Evolutionary conservation across 1,140 invertebrate species (phyloP).

Genomic region (Pachyrhynchus sulphureomaculatus): DNA sequence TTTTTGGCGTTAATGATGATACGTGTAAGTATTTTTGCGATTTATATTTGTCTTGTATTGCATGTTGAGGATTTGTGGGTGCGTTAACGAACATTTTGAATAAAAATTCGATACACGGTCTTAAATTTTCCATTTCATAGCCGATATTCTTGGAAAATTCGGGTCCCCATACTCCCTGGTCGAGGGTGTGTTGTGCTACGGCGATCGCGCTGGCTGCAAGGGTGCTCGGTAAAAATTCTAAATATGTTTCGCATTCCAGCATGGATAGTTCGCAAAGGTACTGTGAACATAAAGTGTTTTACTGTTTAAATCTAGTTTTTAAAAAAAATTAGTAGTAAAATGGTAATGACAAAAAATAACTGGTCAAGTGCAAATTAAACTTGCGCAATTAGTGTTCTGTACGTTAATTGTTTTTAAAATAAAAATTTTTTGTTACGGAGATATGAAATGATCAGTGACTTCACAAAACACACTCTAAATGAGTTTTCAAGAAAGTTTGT

Average conservation of each 20-base stretch:
- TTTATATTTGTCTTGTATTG: constrained; percentile 59
- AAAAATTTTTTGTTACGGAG: too few relatives aligned
- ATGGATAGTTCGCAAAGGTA: constrained; percentile 85
- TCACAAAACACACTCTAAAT: too few relatives aligned
- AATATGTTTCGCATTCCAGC: constrained; percentile 81
- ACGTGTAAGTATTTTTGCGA: constrained; percentile 42
- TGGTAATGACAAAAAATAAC: too few relatives aligned
- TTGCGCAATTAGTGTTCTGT: too few relatives aligned
- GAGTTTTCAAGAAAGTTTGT: too few relatives aligned
- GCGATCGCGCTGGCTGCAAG: constrained; percentile 80
- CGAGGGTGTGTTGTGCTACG: constrained; percentile 74
- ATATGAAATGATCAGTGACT: too few relatives aligned
- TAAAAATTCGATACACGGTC: constrained; percentile 67
- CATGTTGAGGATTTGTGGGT: constrained; percentile 68
- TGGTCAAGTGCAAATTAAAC: too few relatives aligned
- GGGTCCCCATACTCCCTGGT: constrained; percentile 63
- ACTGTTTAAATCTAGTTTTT: background rate
- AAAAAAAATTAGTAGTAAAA: too few relatives aligned
- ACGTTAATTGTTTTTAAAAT: too few relatives aligned
- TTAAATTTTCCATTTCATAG: constrained; percentile 69
- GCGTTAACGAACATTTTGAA: constrained; percentile 70
- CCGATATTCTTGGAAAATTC: constrained; percentile 65
- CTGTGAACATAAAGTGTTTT: constrained; percentile 53
- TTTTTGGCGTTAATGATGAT: constrained; percentile 34
- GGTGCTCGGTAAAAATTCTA: constrained; percentile 80